A percentile compares a stretch with the other conserved stretches of the same genome.
Evolutionary conservation across 2,888 invertebrate species (phyloP).

Genomic region (Drosophila stalkeri): DNA sequence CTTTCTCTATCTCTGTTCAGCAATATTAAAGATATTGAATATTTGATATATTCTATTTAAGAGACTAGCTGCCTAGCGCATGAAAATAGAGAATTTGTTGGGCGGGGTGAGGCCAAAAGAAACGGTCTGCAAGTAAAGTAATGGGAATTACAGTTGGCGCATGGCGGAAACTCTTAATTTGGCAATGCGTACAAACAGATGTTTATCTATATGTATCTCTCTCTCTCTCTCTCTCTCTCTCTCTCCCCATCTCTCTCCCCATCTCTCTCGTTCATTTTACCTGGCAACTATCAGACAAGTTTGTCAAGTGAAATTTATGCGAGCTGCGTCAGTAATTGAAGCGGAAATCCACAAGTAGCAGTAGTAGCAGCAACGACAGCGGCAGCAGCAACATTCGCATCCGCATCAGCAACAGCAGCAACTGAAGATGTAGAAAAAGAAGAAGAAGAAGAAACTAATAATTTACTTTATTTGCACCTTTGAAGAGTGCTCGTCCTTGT

Average conservation of each 20-base stretch:
- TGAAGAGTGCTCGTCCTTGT: conserved; percentile 62
- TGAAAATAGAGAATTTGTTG: neutral
- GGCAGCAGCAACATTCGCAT: conserved; percentile 10
- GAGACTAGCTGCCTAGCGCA: neutral
- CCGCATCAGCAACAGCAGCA: conserved; percentile 25
- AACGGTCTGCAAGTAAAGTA: conserved; percentile 16
- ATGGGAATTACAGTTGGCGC: conserved; percentile 35
- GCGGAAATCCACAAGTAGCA: conserved; percentile 78
- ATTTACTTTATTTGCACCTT: conserved; percentile 80
- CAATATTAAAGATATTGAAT: conserved; percentile 8
- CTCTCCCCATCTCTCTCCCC: neutral
- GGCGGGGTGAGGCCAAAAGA: neutral
- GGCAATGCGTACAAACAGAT: conserved; percentile 48
- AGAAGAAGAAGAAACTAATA: conserved; percentile 65
- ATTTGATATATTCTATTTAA: conserved; percentile 8
- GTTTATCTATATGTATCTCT: conserved; percentile 15
- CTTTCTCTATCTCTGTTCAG: neutral
- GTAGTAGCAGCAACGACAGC: conserved; percentile 1
- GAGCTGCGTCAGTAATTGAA: conserved; percentile 71
- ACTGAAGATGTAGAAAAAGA: conserved; percentile 18
- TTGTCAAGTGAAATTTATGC: conserved; percentile 80
- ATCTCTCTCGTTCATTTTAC: neutral
- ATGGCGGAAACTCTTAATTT: conserved; percentile 69
- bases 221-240: neutral
- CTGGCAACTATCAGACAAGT: conserved; percentile 64